phyloP scores from a whole-genome alignment of 2,113 vertebrate species.

The Upupa epops region DNA sequence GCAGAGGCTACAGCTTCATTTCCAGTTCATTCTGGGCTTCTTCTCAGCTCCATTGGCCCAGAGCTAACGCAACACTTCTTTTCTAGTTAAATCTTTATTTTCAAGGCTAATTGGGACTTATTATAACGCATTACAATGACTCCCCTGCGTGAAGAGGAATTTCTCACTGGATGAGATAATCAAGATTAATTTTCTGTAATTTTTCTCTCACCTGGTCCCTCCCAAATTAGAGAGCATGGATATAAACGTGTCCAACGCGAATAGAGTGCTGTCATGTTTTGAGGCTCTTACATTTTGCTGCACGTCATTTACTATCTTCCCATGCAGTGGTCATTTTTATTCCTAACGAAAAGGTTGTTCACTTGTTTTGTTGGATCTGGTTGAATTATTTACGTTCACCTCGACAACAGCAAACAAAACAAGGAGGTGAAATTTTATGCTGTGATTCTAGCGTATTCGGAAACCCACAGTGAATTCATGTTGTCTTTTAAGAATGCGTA shows the following conservation, averaged over 20 bases:
- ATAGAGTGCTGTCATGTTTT: not conserved
- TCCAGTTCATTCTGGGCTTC: not conserved
- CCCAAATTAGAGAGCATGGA: not conserved
- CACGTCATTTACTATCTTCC: not conserved
- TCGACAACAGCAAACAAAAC: not conserved
- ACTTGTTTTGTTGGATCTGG: not conserved
- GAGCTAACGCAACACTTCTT: not conserved
- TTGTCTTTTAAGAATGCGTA: slow-evolving; percentile 12
- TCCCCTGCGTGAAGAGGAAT: not conserved
- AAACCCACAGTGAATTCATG: not conserved
- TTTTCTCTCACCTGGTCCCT: not conserved
- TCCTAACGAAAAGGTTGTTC: not conserved
- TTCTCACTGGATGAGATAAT: slow-evolving; percentile 7
- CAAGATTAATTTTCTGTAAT: not conserved
- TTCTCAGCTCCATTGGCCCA: not conserved
- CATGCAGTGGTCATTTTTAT: not conserved
- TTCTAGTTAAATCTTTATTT: slow-evolving; percentile 22
- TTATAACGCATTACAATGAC: not conserved
- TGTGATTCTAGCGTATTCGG: not conserved
- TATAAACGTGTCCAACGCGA: not conserved
- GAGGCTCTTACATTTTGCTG: not conserved
- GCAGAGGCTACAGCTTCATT: not conserved
- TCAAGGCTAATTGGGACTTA: slow-evolving; percentile 38
- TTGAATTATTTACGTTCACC: not conserved
- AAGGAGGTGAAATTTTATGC: not conserved